A percentile compares a stretch with the other conserved stretches of the same genome.
Evolutionary conservation across 2,888 invertebrate species (phyloP).

Genomic region (Eustalomyia histrio): DNA sequence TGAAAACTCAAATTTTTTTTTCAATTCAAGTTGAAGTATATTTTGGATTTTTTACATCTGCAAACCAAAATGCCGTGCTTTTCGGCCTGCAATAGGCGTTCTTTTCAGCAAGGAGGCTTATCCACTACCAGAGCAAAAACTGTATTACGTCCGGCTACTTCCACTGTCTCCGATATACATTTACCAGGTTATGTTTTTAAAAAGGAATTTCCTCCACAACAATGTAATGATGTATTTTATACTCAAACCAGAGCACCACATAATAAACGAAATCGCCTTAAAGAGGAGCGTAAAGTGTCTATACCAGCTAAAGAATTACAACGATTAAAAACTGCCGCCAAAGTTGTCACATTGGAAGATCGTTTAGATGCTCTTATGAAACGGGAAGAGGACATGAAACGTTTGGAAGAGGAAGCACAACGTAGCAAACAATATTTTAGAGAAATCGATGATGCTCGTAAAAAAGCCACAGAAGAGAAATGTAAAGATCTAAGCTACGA

Average conservation of each 20-base stretch:
- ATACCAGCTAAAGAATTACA: constrained; percentile 82
- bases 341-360: constrained; percentile 81
- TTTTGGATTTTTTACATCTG: not conserved
- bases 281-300: constrained; percentile 67
- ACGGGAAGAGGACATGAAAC: constrained; percentile 79
- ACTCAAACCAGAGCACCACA: constrained; percentile 67
- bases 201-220: constrained; percentile 47
- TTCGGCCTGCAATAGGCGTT: constrained; percentile 72
- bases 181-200: constrained; percentile 13
- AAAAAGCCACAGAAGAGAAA: constrained; percentile 57
- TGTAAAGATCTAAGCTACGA: constrained; percentile 78
- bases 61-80: constrained; percentile 71
- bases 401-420: constrained; percentile 82
- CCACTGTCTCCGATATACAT: constrained; percentile 13
- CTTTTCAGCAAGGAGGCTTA: constrained; percentile 66
- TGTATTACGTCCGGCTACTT: constrained; percentile 26
- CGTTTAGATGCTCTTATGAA: constrained; percentile 79
- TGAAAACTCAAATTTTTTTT: not conserved
- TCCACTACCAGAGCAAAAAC: constrained; percentile 66
- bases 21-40: not conserved
- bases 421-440: constrained; percentile 81
- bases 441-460: constrained; percentile 77
- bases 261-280: constrained; percentile 64
- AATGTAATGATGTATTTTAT: constrained; percentile 67
- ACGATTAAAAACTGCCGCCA: constrained; percentile 82